Evolutionary conservation across 2,113 vertebrate species (phyloP).

Genomic region (Accipiter cooperii): DNA sequence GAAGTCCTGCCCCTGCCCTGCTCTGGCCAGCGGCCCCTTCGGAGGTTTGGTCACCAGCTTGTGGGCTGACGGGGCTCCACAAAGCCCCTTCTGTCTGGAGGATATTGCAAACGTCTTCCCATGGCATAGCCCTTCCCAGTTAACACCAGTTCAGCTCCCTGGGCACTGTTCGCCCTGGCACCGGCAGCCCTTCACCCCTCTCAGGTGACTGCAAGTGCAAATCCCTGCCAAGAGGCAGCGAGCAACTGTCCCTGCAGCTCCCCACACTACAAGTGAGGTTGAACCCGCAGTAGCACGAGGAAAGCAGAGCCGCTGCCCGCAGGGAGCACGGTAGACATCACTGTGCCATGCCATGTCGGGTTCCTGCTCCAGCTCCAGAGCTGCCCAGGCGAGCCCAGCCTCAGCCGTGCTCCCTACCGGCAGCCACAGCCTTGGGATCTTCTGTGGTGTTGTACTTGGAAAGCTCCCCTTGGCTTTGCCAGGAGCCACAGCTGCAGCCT

Average conservation of each 20-base stretch:
- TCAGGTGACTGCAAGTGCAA: background rate
- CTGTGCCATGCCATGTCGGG: accelerated
- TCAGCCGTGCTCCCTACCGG: accelerated
- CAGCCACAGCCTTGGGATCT: background rate
- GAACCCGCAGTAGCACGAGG: background rate
- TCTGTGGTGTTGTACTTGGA: background rate
- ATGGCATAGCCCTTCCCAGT: background rate
- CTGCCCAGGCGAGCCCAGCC: background rate
- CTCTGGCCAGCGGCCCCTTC: background rate
- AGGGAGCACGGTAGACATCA: background rate
- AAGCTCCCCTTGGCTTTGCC: background rate
- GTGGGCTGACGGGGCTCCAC: accelerated
- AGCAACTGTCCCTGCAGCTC: background rate
- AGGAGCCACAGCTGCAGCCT: background rate
- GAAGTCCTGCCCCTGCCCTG: background rate
- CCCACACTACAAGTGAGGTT: accelerated
- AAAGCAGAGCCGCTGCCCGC: background rate
- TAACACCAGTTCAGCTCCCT: background rate
- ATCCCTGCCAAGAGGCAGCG: background rate
- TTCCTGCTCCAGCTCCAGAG: background rate
- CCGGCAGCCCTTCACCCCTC: background rate
- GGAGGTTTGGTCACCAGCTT: background rate
- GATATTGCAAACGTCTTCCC: background rate
- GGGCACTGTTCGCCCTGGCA: background rate
- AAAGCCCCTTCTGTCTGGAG: background rate